phyloP scores from a whole-genome alignment of 2,888 invertebrate species.

The Himalopsyche anomala region DNA sequence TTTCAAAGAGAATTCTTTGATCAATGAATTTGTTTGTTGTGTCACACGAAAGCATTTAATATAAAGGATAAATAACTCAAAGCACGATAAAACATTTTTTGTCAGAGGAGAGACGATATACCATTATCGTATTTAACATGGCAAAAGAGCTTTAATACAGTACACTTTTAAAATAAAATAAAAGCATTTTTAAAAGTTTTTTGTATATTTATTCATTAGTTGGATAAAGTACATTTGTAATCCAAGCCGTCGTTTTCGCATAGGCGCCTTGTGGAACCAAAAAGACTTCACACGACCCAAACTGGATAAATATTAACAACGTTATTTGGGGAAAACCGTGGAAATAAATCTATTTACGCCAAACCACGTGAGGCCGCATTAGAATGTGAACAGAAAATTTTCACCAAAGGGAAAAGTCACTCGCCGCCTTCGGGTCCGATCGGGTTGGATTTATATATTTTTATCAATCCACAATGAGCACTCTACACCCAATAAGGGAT shows the following conservation, averaged over 20 bases:
- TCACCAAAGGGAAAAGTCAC: not conserved
- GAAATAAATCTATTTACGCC: constrained; percentile 29
- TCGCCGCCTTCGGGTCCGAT: not conserved
- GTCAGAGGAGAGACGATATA: no score
- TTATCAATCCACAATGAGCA: not conserved
- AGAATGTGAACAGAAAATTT: constrained; percentile 13
- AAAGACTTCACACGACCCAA: constrained; percentile 16
- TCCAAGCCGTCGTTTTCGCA: not conserved
- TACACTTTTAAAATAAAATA: no score
- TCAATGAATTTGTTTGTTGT: no score
- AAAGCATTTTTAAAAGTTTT: no score
- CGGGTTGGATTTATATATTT: not conserved
- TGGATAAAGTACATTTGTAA: constrained; percentile 2
- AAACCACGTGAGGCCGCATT: constrained; percentile 29
- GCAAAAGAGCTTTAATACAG: no score
- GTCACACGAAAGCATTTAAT: no score
- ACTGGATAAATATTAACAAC: constrained; percentile 28
- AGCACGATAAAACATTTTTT: no score
- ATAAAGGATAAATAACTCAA: no score
- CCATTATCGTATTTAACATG: no score
- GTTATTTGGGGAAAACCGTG: constrained; percentile 11
- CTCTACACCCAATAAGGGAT: no score
- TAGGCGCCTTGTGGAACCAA: not conserved
- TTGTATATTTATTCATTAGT: not conserved
- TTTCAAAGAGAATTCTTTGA: no score